Evolutionary conservation across 1,140 invertebrate species (phyloP).

Genomic region (Charaxes varanes): DNA sequence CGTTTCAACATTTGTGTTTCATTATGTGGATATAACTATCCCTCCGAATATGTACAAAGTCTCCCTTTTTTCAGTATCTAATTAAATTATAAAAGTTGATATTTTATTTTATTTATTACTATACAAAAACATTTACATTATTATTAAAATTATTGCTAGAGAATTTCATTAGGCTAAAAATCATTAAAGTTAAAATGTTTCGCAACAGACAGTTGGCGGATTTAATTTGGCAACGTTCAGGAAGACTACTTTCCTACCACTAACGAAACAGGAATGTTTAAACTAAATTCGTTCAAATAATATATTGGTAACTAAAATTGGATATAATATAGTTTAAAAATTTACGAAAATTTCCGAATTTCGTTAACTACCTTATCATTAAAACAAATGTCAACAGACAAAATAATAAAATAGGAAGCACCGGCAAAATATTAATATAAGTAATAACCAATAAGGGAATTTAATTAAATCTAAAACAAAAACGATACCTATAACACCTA

Average conservation of each 20-base stretch:
- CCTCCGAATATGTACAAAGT: conserved; percentile 28
- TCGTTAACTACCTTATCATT: conserved; percentile 57
- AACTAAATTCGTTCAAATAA: conserved; percentile 71
- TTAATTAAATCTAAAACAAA: conserved; percentile 53
- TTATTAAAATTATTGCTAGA: conserved; percentile 70
- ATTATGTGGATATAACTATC: conserved; percentile 8
- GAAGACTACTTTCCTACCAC: conserved; percentile 70
- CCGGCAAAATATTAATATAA: conserved; percentile 52
- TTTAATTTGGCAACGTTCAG: conserved; percentile 70
- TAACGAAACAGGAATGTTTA: conserved; percentile 71
- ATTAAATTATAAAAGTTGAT: conserved; percentile 49
- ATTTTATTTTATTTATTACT: conserved; percentile 55
- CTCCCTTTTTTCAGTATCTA: conserved; percentile 39
- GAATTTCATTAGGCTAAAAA: conserved; percentile 66
- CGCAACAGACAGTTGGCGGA: conserved; percentile 65
- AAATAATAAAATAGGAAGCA: conserved; percentile 66
- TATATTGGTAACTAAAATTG: conserved; percentile 66
- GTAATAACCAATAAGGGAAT: conserved; percentile 38
- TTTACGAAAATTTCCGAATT: conserved; percentile 45
- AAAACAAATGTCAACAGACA: conserved; percentile 66
- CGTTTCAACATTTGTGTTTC: conserved; percentile 26
- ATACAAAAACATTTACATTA: conserved; percentile 73
- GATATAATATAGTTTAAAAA: conserved; percentile 49
- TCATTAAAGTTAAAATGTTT: conserved; percentile 59
- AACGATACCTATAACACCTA: conserved; percentile 30